Evolutionary conservation across 37 sponge, comb jelly and placozoan species (phyloP).

Genomic region (Tethya wilhelma): DNA sequence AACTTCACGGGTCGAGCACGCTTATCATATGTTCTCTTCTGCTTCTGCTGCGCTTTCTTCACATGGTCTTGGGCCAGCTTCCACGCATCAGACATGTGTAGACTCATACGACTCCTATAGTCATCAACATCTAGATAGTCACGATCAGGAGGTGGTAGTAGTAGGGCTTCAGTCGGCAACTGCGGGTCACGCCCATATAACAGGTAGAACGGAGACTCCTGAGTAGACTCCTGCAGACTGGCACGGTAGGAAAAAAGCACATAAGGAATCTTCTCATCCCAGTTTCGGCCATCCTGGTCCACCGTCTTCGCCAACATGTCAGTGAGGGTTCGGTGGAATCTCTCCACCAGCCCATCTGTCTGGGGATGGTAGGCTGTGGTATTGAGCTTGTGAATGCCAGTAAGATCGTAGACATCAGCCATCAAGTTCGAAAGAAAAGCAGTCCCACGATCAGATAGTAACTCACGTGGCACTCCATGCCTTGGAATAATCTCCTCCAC

Average conservation of each 20-base stretch:
- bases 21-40: slow-evolving; percentile 50
- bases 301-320: slow-evolving; percentile 41
- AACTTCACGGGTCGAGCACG: neutral
- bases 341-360: slow-evolving; percentile 58
- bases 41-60: slow-evolving; percentile 40
- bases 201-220: slow-evolving; percentile 46
- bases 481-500: slow-evolving; percentile 55
- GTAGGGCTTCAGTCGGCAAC: slow-evolving; percentile 18
- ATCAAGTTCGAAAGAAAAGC: slow-evolving; percentile 40
- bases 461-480: slow-evolving; percentile 63
- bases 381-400: slow-evolving; percentile 53
- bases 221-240: slow-evolving; percentile 40
- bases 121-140: neutral
- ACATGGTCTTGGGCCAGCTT: slow-evolving; percentile 27
- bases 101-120: slow-evolving; percentile 22
- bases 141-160: slow-evolving; percentile 3
- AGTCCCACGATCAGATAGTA: slow-evolving; percentile 57
- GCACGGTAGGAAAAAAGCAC: slow-evolving; percentile 49
- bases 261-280: slow-evolving; percentile 34
- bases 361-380: slow-evolving; percentile 69
- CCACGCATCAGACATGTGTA: slow-evolving; percentile 33
- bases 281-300: slow-evolving; percentile 13
- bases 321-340: slow-evolving; percentile 43
- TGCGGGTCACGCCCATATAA: slow-evolving; percentile 57
- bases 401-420: slow-evolving; percentile 24